Base-by-base conservation (phyloP, 2,113 vertebrate genomes). In the Vimba vimba region DNA sequence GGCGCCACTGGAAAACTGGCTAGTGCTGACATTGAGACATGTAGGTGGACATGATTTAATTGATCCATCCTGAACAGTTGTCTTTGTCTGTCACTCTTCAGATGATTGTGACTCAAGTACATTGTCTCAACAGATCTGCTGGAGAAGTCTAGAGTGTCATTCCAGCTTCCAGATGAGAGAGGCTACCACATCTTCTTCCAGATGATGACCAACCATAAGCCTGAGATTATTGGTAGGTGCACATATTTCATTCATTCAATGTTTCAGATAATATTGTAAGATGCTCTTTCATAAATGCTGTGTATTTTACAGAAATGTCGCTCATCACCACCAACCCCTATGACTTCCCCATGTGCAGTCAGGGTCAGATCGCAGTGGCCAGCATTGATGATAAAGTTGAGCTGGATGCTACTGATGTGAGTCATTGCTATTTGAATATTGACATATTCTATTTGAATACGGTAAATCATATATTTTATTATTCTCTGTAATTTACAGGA, bases 21-120 rank as follows among this genome's bases (percentile, higher is more conserved):
- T 91, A 96, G 95, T 91, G 96, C 96, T 85, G 96, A 97, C 81
- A 97, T 96, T 92, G 96, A 96, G 89, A 96, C 96, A 25, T 96
- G 96, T 97, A 23, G 36, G 73, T 4, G n/a, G 12, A 7, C n/a
- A 30, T 19, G 17, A 13, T 19, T n/a, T 15, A 4, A 21, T 1
- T 6, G 8, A 4, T 8, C 23, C 4, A 60, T 33, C 73, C 21
- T 60, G 55, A 19, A 13, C 10, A 10, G n/a, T 4, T 80, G 12
- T 78, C 8, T 23, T 6, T 80, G 0, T 66, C 23, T 45, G 66
- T 69, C 66, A 69, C 17, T 39, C 33, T 71, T 71, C 30, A 77
- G 39, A n/a, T 45, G 21, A 36, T 57, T 3, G 13, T 60, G 25
- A 79, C 23, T 19, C 45, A 25, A n/a, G 17, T 36, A 23, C 0